Evolutionary conservation across 2,888 invertebrate species (phyloP).

Genomic region (Gryllus longicercus): DNA sequence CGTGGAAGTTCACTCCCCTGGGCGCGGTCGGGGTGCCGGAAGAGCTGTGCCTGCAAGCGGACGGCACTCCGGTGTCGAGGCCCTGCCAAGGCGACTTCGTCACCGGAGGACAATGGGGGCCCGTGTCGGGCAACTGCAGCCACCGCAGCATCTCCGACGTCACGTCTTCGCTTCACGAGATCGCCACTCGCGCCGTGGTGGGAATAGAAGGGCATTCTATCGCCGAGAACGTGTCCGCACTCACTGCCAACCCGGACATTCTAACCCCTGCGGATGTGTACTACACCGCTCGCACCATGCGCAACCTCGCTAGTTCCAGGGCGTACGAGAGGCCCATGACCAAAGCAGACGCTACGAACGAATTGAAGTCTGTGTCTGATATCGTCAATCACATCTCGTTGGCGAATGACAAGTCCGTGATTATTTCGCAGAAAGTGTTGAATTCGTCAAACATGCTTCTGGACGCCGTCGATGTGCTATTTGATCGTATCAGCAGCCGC

Average conservation of each 20-base stretch:
- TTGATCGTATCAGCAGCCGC: not conserved
- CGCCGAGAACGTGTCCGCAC: not conserved
- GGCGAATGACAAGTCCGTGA: not conserved
- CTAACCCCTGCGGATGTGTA: not conserved
- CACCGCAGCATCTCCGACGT: not conserved
- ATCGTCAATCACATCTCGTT: conserved; percentile 6
- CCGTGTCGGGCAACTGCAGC: not conserved
- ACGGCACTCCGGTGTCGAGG: not conserved
- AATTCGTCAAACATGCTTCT: conserved; percentile 1
- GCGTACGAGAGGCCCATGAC: not conserved
- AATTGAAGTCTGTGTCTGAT: not conserved
- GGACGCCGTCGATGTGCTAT: not conserved
- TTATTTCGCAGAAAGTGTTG: not conserved
- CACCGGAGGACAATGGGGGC: not conserved
- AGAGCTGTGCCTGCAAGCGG: not conserved
- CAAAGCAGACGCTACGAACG: not conserved
- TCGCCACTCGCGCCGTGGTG: not conserved
- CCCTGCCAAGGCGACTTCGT: not conserved
- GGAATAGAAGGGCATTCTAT: not conserved
- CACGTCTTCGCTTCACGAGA: not conserved
- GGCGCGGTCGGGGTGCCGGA: not conserved
- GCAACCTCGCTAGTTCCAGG: not conserved
- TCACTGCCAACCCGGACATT: not conserved
- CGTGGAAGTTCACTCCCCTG: not conserved
- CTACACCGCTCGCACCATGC: not conserved